A percentile compares a stretch with the other conserved stretches of the same genome.
phyloP scores from a whole-genome alignment of 2,797 vertebrate species.

The Clarias platycephalus region DNA sequence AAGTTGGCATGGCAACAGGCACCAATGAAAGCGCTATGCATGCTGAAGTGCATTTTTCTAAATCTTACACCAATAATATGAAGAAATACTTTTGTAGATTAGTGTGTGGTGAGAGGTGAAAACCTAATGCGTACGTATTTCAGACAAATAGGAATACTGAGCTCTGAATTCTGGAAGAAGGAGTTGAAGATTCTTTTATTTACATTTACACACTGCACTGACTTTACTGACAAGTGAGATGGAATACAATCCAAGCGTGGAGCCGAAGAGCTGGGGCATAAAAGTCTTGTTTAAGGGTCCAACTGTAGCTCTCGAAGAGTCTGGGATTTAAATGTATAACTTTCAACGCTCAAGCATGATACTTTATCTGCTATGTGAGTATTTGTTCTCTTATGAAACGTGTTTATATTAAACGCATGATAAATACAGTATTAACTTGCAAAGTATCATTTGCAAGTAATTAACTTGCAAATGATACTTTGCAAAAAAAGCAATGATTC shows the following conservation, averaged over 20 bases:
- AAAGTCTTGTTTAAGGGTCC: neutral
- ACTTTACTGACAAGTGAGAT: neutral
- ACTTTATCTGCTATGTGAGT: neutral
- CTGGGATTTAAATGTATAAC: neutral
- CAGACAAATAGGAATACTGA: neutral
- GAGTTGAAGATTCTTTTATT: neutral
- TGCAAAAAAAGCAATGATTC: neutral
- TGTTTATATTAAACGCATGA: too few species aligned
- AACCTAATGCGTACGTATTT: conserved; percentile 6
- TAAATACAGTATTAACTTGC: neutral
- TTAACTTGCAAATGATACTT: neutral
- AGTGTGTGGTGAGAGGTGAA: conserved; percentile 13
- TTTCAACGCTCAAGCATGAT: neutral
- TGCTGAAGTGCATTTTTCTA: conserved; percentile 62
- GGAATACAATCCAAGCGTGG: neutral
- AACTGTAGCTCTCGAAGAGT: too few species aligned
- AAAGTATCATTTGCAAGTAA: too few species aligned
- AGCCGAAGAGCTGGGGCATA: neutral
- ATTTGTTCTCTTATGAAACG: neutral
- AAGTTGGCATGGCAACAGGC: conserved; percentile 74
- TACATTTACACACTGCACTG: conserved; percentile 18
- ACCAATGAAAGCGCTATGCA: conserved; percentile 68
- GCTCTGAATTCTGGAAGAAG: neutral
- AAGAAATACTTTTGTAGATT: conserved; percentile 37
- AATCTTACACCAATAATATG: conserved; percentile 45